These are phyloP conservation scores for Gonatopus flavifemur DNA, from an alignment of 1,140 invertebrate genomes.

Conservation along the genomic window DNA sequence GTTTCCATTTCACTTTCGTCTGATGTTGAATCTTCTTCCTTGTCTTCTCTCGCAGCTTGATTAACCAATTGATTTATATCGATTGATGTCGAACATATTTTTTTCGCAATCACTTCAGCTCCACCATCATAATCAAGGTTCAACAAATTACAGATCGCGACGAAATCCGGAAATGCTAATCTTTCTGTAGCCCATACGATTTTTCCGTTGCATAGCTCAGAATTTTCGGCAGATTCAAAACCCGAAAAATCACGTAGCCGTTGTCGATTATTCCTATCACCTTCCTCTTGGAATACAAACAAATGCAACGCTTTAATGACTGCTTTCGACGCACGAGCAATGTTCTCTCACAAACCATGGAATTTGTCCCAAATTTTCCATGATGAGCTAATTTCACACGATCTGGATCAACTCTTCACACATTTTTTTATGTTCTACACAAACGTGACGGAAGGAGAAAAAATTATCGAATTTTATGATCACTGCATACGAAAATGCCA, in stretches of 20 bases:
- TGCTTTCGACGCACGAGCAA: not conserved
- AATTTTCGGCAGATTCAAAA: not conserved
- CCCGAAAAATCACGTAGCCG: not conserved
- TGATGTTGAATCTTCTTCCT: not conserved
- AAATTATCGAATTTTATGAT: too few species aligned
- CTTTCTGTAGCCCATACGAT: not conserved
- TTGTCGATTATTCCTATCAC: not conserved
- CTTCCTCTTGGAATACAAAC: constrained; percentile 1
- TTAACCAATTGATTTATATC: not conserved
- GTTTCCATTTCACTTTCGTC: not conserved
- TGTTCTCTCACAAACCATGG: too few species aligned
- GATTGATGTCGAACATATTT: not conserved
- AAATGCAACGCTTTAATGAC: not conserved
- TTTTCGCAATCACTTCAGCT: not conserved
- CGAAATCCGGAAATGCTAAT: not conserved
- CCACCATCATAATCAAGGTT: not conserved
- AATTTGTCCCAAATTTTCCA: too few species aligned
- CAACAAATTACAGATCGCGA: not conserved
- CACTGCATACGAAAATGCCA: too few species aligned
- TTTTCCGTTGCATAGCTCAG: not conserved
- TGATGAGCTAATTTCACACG: too few species aligned
- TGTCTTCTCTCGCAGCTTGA: not conserved
- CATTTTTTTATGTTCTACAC: too few species aligned
- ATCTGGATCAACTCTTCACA: too few species aligned
- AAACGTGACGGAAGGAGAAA: too few species aligned